Percentiles rank a stretch among this genome's conserved stretches.
phyloP scores from a whole-genome alignment of 2,113 vertebrate genomes.

The Pholis gunnellus region DNA sequence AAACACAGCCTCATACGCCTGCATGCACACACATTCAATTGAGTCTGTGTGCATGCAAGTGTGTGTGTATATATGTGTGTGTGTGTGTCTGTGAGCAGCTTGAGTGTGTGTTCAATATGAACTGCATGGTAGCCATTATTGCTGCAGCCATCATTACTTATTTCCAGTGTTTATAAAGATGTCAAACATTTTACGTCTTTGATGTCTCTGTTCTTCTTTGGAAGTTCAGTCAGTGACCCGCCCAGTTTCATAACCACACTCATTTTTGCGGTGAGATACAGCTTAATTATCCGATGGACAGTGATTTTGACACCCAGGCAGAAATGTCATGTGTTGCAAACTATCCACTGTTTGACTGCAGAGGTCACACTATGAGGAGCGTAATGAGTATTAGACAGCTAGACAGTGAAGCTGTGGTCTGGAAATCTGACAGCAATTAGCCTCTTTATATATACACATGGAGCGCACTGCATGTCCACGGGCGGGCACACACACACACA shows the following conservation, averaged over 20 bases:
- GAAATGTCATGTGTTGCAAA: conserved; percentile 72
- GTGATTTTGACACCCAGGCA: conserved; percentile 61
- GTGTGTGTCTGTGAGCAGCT: not conserved
- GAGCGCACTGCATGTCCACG: conserved; percentile 36
- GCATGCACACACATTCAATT: conserved; percentile 51
- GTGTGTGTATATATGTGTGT: conserved; percentile 15
- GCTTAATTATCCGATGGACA: conserved; percentile 63
- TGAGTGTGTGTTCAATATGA: conserved; percentile 12
- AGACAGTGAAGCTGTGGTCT: conserved; percentile 69
- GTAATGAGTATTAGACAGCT: conserved; percentile 75
- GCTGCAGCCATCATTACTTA: conserved; percentile 68
- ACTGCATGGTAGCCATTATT: conserved; percentile 77
- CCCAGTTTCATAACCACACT: conserved; percentile 53
- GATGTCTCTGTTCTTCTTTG: conserved; percentile 64
- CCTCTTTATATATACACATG: conserved; percentile 69
- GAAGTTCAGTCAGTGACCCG: conserved; percentile 37
- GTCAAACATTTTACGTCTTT: conserved; percentile 77
- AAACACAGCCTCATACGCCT: conserved; percentile 45
- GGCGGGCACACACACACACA: not conserved
- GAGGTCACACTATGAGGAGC: conserved; percentile 74
- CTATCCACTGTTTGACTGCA: conserved; percentile 70
- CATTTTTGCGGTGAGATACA: conserved; percentile 33
- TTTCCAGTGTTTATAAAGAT: conserved; percentile 72
- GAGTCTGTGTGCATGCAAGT: conserved; percentile 10
- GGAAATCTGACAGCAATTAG: conserved; percentile 82